These are phyloP conservation scores for Oenanthe melanoleuca DNA, from an alignment of 2,113 vertebrate species.

Conservation along the genomic window DNA sequence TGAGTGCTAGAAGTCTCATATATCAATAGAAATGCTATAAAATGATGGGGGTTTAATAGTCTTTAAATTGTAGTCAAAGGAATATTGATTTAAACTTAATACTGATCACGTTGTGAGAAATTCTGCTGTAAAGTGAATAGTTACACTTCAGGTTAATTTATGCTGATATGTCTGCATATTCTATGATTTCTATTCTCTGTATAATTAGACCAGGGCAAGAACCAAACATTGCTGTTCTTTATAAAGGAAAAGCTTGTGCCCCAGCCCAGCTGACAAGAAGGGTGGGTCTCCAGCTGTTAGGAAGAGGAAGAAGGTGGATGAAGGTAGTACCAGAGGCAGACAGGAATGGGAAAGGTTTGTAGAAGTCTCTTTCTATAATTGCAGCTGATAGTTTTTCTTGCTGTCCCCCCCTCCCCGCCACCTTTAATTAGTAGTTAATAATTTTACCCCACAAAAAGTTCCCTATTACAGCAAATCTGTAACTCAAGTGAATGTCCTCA, in stretches of 20 bases:
- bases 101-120: background rate
- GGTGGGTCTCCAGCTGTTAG: background rate
- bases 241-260: background rate
- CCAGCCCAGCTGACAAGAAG: background rate
- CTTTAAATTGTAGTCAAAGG: background rate
- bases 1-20: background rate
- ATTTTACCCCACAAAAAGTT: background rate
- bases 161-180: background rate
- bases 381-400: background rate
- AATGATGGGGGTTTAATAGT: background rate
- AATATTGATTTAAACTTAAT: background rate
- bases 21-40: background rate
- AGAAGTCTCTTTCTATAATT: background rate
- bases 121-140: background rate
- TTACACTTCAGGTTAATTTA: background rate
- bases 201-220: background rate
- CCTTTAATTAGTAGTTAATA: background rate
- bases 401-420: accelerated
- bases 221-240: background rate
- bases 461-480: background rate
- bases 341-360: background rate
- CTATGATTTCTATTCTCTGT: background rate
- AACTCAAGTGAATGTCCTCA: background rate
- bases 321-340: background rate
- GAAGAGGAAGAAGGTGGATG: background rate